Conservation (phyloP, 1,140 invertebrate species). For the Helicorthomorpha holstii region DNA sequence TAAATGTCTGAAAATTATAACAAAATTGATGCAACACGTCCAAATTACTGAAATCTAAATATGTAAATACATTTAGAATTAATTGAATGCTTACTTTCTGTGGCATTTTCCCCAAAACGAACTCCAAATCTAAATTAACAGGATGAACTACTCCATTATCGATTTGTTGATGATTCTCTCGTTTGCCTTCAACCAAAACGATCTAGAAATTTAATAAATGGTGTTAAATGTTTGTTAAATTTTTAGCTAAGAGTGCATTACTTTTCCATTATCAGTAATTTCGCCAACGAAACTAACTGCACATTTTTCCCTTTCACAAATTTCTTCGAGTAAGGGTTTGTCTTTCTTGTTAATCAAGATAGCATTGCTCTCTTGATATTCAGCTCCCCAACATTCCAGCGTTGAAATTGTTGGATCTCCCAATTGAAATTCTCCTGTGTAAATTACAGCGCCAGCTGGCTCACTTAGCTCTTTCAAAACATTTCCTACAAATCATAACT, state of each 20-base stretch:
- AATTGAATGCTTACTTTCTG: constrained; percentile 36
- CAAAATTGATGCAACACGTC: neutral
- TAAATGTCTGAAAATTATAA: constrained; percentile 9
- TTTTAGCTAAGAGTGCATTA: constrained; percentile 16
- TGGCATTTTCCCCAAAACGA: constrained; percentile 76
- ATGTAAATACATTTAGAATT: neutral
- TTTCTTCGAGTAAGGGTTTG: constrained; percentile 43
- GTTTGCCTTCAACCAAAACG: constrained; percentile 41
- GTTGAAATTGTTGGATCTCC: constrained; percentile 88
- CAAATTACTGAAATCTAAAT: neutral
- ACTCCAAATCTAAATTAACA: constrained; percentile 73
- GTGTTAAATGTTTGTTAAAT: neutral
- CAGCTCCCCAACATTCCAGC: constrained; percentile 90
- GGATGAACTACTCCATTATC: constrained; percentile 34
- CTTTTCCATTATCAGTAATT: constrained; percentile 71
- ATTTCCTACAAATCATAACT: no score
- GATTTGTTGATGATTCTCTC: constrained; percentile 22
- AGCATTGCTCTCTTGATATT: constrained; percentile 95
- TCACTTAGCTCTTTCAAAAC: constrained; percentile 93
- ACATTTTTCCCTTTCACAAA: constrained; percentile 74
- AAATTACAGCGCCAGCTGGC: constrained; percentile 79
- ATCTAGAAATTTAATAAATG: constrained; percentile 23
- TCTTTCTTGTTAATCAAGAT: constrained; percentile 51
- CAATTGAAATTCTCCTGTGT: constrained; percentile 67
- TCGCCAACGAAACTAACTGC: constrained; percentile 82